Conservation (phyloP, 2,113 vertebrate species). For the Myxocyprinus asiaticus region DNA sequence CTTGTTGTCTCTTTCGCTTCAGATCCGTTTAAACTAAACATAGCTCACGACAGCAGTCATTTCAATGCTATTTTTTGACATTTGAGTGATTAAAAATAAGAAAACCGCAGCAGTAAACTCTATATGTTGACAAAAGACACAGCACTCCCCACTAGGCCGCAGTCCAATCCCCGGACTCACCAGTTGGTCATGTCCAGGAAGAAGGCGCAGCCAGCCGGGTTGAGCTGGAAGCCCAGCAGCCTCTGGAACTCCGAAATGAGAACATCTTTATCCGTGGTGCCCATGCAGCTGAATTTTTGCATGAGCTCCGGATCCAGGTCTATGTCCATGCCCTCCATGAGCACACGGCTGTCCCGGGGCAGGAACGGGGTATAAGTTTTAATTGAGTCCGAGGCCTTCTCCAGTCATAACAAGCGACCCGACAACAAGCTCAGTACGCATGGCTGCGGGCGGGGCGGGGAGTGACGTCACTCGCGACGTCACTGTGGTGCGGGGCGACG, state of each 20-base stretch:
- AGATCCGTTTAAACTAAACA: not conserved
- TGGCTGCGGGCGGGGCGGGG: conserved; percentile 65
- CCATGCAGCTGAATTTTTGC: conserved; percentile 96
- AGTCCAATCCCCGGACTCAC: conserved; percentile 76
- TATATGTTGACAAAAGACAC: not conserved
- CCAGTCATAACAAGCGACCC: conserved; percentile 78
- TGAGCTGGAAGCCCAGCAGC: conserved; percentile 91
- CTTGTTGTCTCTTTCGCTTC: conserved; percentile 11
- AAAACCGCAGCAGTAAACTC: not conserved
- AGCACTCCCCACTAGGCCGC: conserved; percentile 56
- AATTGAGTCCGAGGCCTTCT: conserved; percentile 77
- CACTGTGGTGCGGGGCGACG: conserved; percentile 62
- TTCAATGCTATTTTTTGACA: not conserved
- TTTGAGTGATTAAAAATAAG: not conserved
- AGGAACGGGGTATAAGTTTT: conserved; percentile 69
- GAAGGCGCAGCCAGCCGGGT: conserved; percentile 94
- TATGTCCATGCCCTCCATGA: conserved; percentile 93
- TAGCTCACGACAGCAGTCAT: not conserved
- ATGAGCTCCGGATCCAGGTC: conserved; percentile 93
- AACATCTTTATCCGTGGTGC: conserved; percentile 94
- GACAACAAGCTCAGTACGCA: conserved; percentile 77
- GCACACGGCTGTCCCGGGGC: conserved; percentile 69
- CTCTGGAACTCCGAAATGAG: conserved; percentile 95
- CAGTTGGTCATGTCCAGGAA: conserved; percentile 98
- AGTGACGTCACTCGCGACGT: conserved; percentile 42